Base-by-base conservation (phyloP, 92 coral and sea anemone species). In the Isaurus tuberculatus region DNA sequence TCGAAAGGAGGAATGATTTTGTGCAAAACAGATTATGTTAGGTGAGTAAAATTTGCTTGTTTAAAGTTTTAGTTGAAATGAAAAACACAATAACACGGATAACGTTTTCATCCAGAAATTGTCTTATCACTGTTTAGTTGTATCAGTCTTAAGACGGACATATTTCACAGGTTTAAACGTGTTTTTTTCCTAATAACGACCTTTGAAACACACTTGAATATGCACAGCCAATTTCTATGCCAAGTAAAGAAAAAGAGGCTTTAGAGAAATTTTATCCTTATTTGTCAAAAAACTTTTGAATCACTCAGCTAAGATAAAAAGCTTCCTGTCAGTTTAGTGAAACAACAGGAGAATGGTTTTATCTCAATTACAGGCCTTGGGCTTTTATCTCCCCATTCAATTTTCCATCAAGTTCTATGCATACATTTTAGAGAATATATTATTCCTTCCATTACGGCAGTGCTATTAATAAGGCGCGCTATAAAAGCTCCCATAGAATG, bases 1-100 rank as follows among this genome's bases (percentile, higher is more conserved):
- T 86, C 97, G 0, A 97, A 97, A 87, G 99, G 92, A 57, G 99
- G 99, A 19, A 94, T 97, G 98, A 94, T 97, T 74, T 81, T 97
- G 26, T 97, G 99, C 68, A 94, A 93, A 60, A 94, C 93, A 34
- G 99, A 97, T 85, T 97, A 97, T 70, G 94, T 97, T 15, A 90
- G 97, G 99, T 97, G 89, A 46, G 92, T 34, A 1, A 46, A 37
- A 28, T 75, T 73, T 80, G 75, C 49, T 36, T 61, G 48, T 58
- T 25, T 26, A 58, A 27, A 51, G 27, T 68, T 55, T 51, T 42
- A 68, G 68, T 72, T 69, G 70, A 8, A n/a, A 65, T 34, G 16
- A 27, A 13, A 33, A 29, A 40, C 32, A 33, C 43, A 33, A 58
- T 55, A 60, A 30, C 55, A 40, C 40, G 40, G 34, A 36, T 32